Percentiles rank a stretch among this genome's conserved stretches.
Evolutionary conservation across 2,888 invertebrate species (phyloP).

Genomic region (Tortrix viridana): DNA sequence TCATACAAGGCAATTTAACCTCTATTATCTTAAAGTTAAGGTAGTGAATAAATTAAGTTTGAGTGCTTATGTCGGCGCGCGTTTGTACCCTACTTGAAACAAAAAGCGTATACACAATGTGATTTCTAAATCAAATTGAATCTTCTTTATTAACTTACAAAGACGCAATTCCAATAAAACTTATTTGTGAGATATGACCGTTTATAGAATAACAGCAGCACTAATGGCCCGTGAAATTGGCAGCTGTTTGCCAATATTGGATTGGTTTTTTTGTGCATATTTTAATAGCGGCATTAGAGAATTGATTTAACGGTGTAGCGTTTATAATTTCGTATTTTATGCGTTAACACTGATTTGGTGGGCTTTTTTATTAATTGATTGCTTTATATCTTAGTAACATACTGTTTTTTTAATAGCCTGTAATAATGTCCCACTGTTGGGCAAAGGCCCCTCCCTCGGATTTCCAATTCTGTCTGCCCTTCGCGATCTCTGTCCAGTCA

Average conservation of each 20-base stretch:
- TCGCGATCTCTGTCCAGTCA: no score
- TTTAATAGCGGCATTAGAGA: conserved; percentile 31
- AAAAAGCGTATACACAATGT: no score
- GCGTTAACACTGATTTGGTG: not conserved
- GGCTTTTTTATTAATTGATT: no score
- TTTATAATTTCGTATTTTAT: conserved; percentile 21
- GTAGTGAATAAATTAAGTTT: conserved; percentile 1
- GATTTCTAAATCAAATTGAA: no score
- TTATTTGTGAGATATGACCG: not conserved
- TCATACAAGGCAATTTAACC: conserved; percentile 11
- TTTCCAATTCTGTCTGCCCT: no score
- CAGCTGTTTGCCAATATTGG: conserved; percentile 60
- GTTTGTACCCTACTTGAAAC: no score
- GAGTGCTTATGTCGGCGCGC: no score
- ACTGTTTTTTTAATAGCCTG: no score
- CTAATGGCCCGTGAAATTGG: conserved; percentile 73
- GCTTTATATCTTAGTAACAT: no score
- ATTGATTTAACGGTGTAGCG: conserved; percentile 21
- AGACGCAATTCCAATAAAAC: not conserved
- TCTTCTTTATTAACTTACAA: no score
- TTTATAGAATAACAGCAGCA: conserved; percentile 54
- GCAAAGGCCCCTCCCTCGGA: no score
- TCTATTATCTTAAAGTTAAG: not conserved
- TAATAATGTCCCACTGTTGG: no score
- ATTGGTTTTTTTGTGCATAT: conserved; percentile 48